Evolutionary conservation across 2,797 vertebrate genomes (phyloP), one percentile per base, ranked within the genome.

Genomic region (Eurystomus glaucurus): DNA sequence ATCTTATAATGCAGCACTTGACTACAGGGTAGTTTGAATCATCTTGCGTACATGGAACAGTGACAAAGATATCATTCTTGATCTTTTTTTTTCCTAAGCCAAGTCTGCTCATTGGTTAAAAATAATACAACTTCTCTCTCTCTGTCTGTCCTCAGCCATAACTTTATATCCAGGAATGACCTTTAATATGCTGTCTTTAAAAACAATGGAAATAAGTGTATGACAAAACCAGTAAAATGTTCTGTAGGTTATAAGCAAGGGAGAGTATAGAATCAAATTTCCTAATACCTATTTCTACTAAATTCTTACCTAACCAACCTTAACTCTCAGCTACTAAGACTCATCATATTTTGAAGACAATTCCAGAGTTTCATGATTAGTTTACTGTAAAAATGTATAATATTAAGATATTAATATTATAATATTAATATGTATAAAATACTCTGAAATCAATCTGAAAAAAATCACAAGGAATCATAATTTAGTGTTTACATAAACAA

Each of bases 171-270:
- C 26, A 90, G 29, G 33, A 88, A 91, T 83, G 81, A 95, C 84
- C 94, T 96, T 93, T 94, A 77, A 64, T 71, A 71, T 43, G 23
- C 16, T 71, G 6, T 71, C 68, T 80, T 80, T 81, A 96, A 94
- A 83, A 69, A 64, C 71, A 68, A 14, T 85, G 35, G 19, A 83
- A 83, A 77, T 50, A 78, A 55, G 17, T 21, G 9, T 77, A 20
- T 88, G 52, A 65, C 1, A 0, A 90, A 83, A 72, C 10, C 21
- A 54, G 43, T 52, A 58, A 70, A 76, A 89, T 41, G 23, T 79
- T 91, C 46, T 91, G 39, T 26, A 54, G 37, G 18, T 77, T 94
- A 55, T n/a, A 33, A 66, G 28, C 13, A 70, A 71, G 18, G 45
- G 16, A 70, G 15, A 55, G 2, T 46, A 87, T 4, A 54, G 31